phyloP scores from a whole-genome alignment of 2,113 vertebrate species.

The Eurystomus gularis region DNA sequence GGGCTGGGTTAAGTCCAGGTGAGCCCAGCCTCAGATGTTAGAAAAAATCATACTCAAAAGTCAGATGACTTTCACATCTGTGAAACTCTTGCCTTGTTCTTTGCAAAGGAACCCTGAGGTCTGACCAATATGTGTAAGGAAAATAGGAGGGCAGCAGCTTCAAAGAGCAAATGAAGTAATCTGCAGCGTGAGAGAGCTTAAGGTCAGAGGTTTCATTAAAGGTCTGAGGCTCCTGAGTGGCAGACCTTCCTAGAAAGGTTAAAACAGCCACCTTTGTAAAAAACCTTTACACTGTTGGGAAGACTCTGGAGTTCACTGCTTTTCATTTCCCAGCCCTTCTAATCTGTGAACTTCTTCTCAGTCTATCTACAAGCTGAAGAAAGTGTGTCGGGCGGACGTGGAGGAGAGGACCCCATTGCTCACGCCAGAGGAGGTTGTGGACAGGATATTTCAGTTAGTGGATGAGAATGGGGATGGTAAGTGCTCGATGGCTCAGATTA shows the following conservation, averaged over 20 bases:
- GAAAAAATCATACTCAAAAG: not conserved
- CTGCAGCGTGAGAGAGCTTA: rapidly evolving
- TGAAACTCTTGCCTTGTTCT: not conserved
- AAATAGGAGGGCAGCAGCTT: not conserved
- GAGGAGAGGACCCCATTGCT: conserved; percentile 80
- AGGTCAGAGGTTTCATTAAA: not conserved
- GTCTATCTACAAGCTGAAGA: conserved; percentile 94
- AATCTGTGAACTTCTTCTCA: conserved; percentile 16
- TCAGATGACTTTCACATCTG: not conserved
- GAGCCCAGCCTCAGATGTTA: not conserved
- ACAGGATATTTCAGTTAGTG: conserved; percentile 94
- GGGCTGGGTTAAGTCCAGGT: not conserved
- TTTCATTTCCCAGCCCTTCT: not conserved
- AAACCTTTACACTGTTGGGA: not conserved
- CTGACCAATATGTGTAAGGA: not conserved
- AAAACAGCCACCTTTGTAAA: not conserved
- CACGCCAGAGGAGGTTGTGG: conserved; percentile 90
- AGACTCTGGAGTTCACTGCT: not conserved
- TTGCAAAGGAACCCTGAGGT: not conserved
- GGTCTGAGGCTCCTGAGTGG: not conserved
- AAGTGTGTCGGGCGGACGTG: conserved; percentile 83
- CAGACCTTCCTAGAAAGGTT: not conserved
- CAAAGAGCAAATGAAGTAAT: not conserved
- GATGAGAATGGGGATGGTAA: conserved; percentile 95
- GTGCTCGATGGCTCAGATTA: not conserved